Evolutionary conservation across 2,888 invertebrate genomes (phyloP), one percentile per base, ranked within the genome.

Genomic region (Hedychridium roseum): DNA sequence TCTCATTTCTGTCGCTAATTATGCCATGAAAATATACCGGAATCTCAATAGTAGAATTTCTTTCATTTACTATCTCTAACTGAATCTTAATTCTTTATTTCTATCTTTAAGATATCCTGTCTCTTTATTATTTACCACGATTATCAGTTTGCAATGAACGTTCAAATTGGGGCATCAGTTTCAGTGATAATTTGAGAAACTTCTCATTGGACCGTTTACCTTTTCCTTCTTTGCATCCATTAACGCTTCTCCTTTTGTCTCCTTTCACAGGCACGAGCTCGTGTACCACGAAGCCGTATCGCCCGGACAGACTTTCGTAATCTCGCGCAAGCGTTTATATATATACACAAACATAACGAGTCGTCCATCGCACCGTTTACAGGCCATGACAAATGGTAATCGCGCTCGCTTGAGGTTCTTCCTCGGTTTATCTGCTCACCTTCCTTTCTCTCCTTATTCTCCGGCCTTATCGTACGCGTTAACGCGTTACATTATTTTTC

Each of bases 361-460:
- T 36, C 49, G 53, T 41, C 38, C 54, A 41, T 63, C 54, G 54
- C 54, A 41, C 54, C 63, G 57, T 63, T 63, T 63, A 56, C 63
- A 50, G 47, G 35, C n/a, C 63, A 63, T 63, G 63, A 63, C 63
- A 63, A 63, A 63, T 63, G 63, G 50, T 63, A 54, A 63, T 63
- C 60, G 54, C 45, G 43, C 50, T 49, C 50, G 41, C 48, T 50
- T 54, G 54, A n/a, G n/a, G 54, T 51, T 44, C 54, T 56, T 44
- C 53, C 54, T 43, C 40, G 37, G 21, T 60, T 60, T 60, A 66
- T 64, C 60, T n/a, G n/a, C n/a, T n/a, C n/a, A n/a, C n/a, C n/a
- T n/a, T n/a, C n/a, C n/a, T 60, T 40, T 34, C 34, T 49, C 45
- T 31, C 44, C 50, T 48, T 39, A 43, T 48, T 47, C 42, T 30